phyloP scores from a whole-genome alignment of 2,888 invertebrate species.

The Leucania comma region DNA sequence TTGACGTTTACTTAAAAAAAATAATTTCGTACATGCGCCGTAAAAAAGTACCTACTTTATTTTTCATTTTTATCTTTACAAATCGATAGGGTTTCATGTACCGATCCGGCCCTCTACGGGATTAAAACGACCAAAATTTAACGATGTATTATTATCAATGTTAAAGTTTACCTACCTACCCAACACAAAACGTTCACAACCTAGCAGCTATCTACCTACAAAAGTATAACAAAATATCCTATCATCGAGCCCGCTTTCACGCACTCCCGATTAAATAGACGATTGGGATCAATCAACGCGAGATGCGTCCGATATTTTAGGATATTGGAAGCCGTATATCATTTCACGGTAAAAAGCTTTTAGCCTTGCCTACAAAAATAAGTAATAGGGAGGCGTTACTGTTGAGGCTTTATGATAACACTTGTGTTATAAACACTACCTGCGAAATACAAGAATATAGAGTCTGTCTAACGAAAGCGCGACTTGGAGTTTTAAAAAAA shows the following conservation, averaged over 20 bases:
- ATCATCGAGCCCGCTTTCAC: constrained; percentile 33
- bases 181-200: neutral
- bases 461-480: no score
- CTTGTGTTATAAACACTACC: constrained; percentile 12
- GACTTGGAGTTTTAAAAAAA: no score
- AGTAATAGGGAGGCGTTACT: constrained; percentile 25
- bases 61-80: no score
- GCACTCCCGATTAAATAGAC: constrained; percentile 54
- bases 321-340: constrained; percentile 51
- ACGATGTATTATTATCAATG: no score
- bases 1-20: no score
- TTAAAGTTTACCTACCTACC: no score
- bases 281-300: constrained; percentile 65
- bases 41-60: no score
- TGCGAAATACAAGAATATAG: constrained; percentile 1
- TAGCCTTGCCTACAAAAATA: constrained; percentile 38
- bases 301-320: constrained; percentile 61
- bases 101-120: no score
- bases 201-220: neutral
- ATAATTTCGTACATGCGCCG: no score
- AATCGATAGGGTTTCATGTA: no score
- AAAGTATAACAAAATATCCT: constrained; percentile 26
- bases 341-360: constrained; percentile 56
- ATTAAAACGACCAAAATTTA: no score
- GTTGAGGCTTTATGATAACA: constrained; percentile 34